Base-by-base conservation (phyloP, 2,888 invertebrate genomes). In the Zele albiditarsus region DNA sequence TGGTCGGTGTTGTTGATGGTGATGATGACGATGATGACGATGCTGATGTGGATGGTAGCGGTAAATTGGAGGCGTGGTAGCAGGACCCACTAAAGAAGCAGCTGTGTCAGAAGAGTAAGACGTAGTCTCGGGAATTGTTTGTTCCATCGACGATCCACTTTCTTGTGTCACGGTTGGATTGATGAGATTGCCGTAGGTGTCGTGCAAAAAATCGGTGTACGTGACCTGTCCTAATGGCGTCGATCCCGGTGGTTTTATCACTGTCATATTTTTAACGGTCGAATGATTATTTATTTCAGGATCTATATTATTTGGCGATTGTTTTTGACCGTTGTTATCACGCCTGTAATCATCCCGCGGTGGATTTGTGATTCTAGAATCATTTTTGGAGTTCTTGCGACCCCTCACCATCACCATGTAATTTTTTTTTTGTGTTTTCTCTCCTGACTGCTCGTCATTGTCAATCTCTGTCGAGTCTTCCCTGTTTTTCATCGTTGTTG, bases 191-290 rank as follows among this genome's bases (percentile, higher is more conserved):
- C 73, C 73, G 73, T 42, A 3, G 72, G 77, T 38, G n/a, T 72
- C 63, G 49, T 42, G 33, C 66, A 66, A 70, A 71, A 74, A 58
- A 67, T 33, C 31, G 60, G 67, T 25, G 74, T 80, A 81, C 49
- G 78, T 71, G 76, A 75, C 76, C 78, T 80, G 74, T 67, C 77
- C 72, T 68, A 78, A 76, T 71, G 77, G 74, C 14, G 58, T 76
- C 12, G 74, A 33, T 49, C 66, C 53, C 57, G 83, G 83, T 31
- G 82, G 80, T 25, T 73, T 78, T 62, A 80, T 76, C 67, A 74
- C 76, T 4, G 76, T 81, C 57, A 79, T 71, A 74, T 80, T 80
- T 33, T 73, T 68, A 27, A 10, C 42, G 25, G 69, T 12, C 71
- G 49, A 33, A 71, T 49, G 25, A 38, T 74, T 75, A 3, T 71